Evolutionary conservation across 2,797 vertebrate species (phyloP).

Genomic region (Helostoma temminkii): DNA sequence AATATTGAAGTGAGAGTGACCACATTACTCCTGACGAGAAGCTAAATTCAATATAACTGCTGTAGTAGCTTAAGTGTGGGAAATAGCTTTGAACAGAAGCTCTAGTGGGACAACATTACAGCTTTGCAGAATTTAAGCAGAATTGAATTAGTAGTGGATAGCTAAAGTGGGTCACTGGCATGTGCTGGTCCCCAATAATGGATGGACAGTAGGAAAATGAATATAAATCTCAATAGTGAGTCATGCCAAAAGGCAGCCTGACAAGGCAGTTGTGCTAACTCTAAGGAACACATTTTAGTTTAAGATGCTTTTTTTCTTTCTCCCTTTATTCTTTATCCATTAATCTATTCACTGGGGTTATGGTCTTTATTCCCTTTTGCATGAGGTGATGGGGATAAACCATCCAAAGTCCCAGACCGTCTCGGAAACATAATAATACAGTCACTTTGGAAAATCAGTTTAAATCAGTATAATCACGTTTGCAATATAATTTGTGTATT

Average conservation of each 20-base stretch:
- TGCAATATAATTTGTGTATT: not conserved
- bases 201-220: slow-evolving; percentile 32
- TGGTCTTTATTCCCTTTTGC: slow-evolving; percentile 41
- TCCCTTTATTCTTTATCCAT: slow-evolving; percentile 64
- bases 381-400: slow-evolving; percentile 41
- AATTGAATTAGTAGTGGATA: slow-evolving; percentile 45
- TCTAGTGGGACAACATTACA: slow-evolving; percentile 23
- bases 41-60: slow-evolving; percentile 51
- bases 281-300: slow-evolving; percentile 60
- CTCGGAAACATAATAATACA: slow-evolving; percentile 8
- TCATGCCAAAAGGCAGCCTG: slow-evolving; percentile 47
- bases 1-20: slow-evolving; percentile 41
- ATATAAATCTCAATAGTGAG: slow-evolving; percentile 50
- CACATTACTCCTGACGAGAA: slow-evolving; percentile 61
- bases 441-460: not conserved
- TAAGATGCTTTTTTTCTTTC: slow-evolving; percentile 62
- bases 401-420: slow-evolving; percentile 5
- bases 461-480: not conserved
- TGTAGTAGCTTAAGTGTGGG: slow-evolving; percentile 23
- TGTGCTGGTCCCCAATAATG: slow-evolving; percentile 31
- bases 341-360: slow-evolving; percentile 64
- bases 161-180: slow-evolving; percentile 36
- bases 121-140: slow-evolving; percentile 24
- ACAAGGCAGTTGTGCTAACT: slow-evolving; percentile 36
- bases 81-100: slow-evolving; percentile 18